Conservation (phyloP, 2,888 invertebrate species). For the Hermaeophaga mercurialis region DNA sequence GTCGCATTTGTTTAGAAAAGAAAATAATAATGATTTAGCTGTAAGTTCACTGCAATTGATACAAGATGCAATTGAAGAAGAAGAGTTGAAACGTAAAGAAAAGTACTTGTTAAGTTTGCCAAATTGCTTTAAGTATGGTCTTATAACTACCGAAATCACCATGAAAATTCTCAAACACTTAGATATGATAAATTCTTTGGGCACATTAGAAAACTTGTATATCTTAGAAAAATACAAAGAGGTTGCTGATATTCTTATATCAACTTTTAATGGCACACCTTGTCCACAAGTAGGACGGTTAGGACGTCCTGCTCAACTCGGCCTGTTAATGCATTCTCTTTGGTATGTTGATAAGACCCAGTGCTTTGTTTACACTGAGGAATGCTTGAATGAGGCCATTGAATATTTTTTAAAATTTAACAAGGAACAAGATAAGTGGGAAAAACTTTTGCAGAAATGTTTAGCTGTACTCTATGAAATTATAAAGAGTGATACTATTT, state of each 20-base stretch:
- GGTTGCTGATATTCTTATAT: slow-evolving; percentile 69
- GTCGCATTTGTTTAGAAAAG: slow-evolving; percentile 61
- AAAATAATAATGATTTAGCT: slow-evolving; percentile 60
- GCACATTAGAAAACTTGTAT: slow-evolving; percentile 71
- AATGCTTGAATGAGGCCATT: slow-evolving; percentile 75
- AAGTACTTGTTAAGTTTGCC: slow-evolving; percentile 57
- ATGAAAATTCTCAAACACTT: slow-evolving; percentile 60
- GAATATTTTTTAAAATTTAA: slow-evolving; percentile 58
- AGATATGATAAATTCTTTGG: slow-evolving; percentile 63
- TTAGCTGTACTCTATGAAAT: slow-evolving; percentile 60
- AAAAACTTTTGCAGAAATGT: slow-evolving; percentile 55
- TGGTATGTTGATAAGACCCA: slow-evolving; percentile 59
- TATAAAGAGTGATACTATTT: slow-evolving; percentile 61
- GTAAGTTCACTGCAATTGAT: slow-evolving; percentile 59
- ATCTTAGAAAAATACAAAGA: slow-evolving; percentile 68
- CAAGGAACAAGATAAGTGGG: slow-evolving; percentile 56
- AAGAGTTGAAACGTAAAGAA: slow-evolving; percentile 38
- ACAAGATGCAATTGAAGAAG: slow-evolving; percentile 35
- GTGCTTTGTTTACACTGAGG: slow-evolving; percentile 79
- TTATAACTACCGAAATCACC: slow-evolving; percentile 58
- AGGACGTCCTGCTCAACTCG: slow-evolving; percentile 61
- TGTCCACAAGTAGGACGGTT: slow-evolving; percentile 59
- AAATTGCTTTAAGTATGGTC: slow-evolving; percentile 62
- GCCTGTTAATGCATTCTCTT: slow-evolving; percentile 57
- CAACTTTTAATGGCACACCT: slow-evolving; percentile 63